phyloP scores from a whole-genome alignment of 1,140 invertebrate species.

The Protaetia brevitarsis region DNA sequence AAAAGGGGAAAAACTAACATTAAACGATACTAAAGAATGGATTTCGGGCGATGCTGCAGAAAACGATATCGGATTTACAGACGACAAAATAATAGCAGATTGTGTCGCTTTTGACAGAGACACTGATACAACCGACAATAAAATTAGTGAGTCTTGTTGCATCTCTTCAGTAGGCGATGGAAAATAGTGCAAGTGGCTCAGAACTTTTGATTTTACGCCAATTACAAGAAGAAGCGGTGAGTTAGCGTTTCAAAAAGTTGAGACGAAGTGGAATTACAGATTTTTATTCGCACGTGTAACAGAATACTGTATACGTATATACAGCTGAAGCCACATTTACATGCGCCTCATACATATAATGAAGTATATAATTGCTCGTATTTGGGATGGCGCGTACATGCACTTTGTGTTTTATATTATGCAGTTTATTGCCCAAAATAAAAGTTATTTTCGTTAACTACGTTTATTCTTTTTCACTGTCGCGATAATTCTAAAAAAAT shows the following conservation, averaged over 20 bases:
- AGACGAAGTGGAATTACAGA: neutral
- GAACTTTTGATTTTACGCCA: neutral
- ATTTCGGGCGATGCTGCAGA: neutral
- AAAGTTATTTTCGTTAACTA: conserved; percentile 4
- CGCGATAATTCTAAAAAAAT: neutral
- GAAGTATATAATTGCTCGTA: too few species aligned
- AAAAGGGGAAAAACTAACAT: too few species aligned
- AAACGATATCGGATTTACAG: conserved; percentile 1
- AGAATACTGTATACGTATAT: neutral
- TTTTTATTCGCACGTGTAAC: neutral
- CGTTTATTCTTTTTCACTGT: neutral
- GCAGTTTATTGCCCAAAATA: neutral
- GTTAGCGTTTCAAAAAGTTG: neutral
- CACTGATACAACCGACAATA: neutral
- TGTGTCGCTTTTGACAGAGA: too few species aligned
- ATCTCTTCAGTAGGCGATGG: conserved; percentile 3
- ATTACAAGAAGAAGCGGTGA: neutral
- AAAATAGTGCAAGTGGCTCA: neutral
- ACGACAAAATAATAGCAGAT: neutral
- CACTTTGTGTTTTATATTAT: neutral
- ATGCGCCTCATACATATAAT: too few species aligned
- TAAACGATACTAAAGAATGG: neutral
- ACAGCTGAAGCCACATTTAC: too few species aligned
- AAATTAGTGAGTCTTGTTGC: neutral
- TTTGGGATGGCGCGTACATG: too few species aligned